A percentile compares a stretch with the other conserved stretches of the same genome.
These are phyloP conservation scores for Hoplostethus atlanticus DNA, from an alignment of 2,797 vertebrate genomes.

Conservation along the genomic window DNA sequence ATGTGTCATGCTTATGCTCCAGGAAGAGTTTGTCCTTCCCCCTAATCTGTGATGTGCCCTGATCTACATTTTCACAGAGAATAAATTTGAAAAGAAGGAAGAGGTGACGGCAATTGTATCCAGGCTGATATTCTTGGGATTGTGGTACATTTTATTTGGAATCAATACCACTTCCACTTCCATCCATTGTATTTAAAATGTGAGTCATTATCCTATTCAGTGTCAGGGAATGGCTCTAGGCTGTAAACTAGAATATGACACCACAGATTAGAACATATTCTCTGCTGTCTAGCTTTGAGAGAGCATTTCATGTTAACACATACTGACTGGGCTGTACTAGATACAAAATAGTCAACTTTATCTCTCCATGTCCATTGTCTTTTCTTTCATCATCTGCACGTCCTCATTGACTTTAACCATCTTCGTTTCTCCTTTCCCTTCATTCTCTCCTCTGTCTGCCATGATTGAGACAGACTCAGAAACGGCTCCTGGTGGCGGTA, in stretches of 20 bases:
- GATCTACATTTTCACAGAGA: background rate
- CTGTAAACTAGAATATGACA: slow-evolving; percentile 23
- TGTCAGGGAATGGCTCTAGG: slow-evolving; percentile 11
- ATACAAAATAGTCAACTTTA: too few species aligned
- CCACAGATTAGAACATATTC: slow-evolving; percentile 33
- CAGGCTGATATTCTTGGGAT: background rate
- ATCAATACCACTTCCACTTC: background rate
- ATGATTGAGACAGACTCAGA: slow-evolving; percentile 62
- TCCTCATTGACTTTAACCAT: slow-evolving; percentile 31
- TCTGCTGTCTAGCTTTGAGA: slow-evolving; percentile 26
- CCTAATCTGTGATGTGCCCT: background rate
- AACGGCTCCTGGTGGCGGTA: slow-evolving; percentile 74
- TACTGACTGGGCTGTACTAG: slow-evolving; percentile 2
- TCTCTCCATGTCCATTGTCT: background rate
- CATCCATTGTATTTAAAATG: slow-evolving; percentile 12
- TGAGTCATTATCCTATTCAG: background rate
- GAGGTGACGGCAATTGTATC: background rate
- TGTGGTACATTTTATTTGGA: background rate
- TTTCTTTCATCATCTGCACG: background rate
- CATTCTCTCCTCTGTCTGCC: slow-evolving; percentile 14
- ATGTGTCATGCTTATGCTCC: too few species aligned
- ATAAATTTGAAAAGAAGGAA: background rate
- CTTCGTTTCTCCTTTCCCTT: slow-evolving; percentile 4
- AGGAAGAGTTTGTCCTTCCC: background rate
- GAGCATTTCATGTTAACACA: slow-evolving; percentile 27